A percentile compares a stretch with the other conserved stretches of the same genome.
These are phyloP conservation scores for Enteromius argenteus DNA, from an alignment of 2,797 vertebrate genomes.

Conservation along the genomic window DNA sequence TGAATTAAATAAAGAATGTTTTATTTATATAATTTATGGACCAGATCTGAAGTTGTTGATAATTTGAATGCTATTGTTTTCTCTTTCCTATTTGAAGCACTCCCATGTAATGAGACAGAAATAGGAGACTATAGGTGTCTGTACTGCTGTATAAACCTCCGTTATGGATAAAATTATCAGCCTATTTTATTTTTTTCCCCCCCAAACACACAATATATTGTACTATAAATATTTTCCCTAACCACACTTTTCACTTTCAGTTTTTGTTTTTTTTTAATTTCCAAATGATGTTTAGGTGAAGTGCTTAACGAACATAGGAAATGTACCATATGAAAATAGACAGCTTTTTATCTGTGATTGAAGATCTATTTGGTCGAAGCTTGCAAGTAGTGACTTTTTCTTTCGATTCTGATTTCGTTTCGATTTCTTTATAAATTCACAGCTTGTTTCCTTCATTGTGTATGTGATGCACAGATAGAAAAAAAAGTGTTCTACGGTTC, in stretches of 20 bases:
- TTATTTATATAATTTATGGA: conserved; percentile 82
- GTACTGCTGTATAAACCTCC: conserved; percentile 80
- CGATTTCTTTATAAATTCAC: conserved; percentile 23
- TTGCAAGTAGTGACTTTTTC: conserved; percentile 73
- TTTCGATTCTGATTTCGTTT: conserved; percentile 14
- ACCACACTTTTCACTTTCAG: conserved; percentile 32
- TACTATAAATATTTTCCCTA: conserved; percentile 55
- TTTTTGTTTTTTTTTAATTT: conserved; percentile 60
- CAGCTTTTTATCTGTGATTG: conserved; percentile 74
- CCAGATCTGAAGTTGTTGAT: conserved; percentile 74
- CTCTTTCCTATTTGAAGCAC: conserved; percentile 70
- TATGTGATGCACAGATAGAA: conserved; percentile 76
- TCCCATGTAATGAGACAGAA: conserved; percentile 67
- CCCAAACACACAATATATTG: conserved; percentile 67
- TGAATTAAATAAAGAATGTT: conserved; percentile 63
- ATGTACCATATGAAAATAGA: conserved; percentile 77
- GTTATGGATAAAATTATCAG: conserved; percentile 68
- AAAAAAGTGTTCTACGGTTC: conserved; percentile 56
- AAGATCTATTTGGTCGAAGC: conserved; percentile 72
- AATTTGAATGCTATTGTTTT: conserved; percentile 70
- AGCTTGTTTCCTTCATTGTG: conserved; percentile 68
- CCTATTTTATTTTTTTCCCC: conserved; percentile 64
- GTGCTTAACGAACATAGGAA: conserved; percentile 78
- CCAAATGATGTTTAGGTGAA: conserved; percentile 72
- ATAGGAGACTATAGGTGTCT: conserved; percentile 72